Percentiles rank a stretch among this genome's conserved stretches.
phyloP scores from a whole-genome alignment of 1,140 invertebrate species.

The Drosophila melanica region DNA sequence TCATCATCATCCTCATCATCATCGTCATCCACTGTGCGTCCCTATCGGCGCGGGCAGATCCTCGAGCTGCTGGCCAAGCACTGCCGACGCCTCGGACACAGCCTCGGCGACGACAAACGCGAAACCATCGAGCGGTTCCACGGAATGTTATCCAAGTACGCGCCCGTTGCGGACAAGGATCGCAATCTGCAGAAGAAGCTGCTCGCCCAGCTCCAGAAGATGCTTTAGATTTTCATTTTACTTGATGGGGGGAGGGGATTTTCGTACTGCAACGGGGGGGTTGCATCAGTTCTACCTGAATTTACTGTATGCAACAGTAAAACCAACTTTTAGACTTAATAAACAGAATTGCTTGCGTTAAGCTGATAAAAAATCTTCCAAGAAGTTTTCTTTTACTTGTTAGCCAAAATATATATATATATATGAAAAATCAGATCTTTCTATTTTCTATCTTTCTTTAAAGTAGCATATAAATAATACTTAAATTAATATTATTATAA shows the following conservation, averaged over 20 bases:
- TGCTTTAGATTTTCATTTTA: neutral
- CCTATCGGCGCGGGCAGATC: slow-evolving; percentile 45
- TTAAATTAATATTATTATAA: too few relatives aligned
- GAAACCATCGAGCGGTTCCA: neutral
- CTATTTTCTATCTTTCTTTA: too few relatives aligned
- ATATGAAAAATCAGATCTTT: too few relatives aligned
- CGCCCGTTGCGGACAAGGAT: slow-evolving; percentile 18
- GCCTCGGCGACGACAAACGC: neutral
- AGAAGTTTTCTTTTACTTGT: too few relatives aligned
- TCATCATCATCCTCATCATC: neutral
- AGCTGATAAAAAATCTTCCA: too few relatives aligned
- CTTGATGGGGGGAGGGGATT: neutral
- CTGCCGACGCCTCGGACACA: neutral
- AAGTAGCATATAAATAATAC: too few relatives aligned
- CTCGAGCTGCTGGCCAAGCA: slow-evolving; percentile 40
- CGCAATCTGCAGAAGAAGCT: slow-evolving; percentile 38
- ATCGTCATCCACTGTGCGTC: neutral
- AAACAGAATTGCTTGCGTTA: neutral
- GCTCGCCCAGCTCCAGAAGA: slow-evolving; percentile 15
- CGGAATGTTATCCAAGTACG: neutral
- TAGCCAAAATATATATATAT: too few relatives aligned
- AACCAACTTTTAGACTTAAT: neutral
- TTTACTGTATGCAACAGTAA: neutral
- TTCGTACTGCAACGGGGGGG: neutral
- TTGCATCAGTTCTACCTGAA: neutral